phyloP scores from a whole-genome alignment of 2,888 invertebrate genomes.

The Acrocera orbiculus region DNA sequence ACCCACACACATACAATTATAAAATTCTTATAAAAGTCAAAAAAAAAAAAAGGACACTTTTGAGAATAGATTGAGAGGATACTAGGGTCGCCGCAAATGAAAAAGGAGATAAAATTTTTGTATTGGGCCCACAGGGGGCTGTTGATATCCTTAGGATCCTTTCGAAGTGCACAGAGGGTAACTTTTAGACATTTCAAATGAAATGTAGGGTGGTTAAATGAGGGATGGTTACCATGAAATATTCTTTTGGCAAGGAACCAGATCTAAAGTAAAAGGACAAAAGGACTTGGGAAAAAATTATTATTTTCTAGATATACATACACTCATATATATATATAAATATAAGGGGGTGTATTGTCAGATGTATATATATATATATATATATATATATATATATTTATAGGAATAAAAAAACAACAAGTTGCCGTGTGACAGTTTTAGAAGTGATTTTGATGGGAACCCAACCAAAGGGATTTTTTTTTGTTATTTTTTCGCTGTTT shows the following conservation, averaged over 20 bases:
- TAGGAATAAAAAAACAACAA: background rate
- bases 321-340: no score
- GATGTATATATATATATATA: no score
- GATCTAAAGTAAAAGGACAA: no score
- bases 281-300: no score
- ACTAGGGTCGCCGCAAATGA: background rate
- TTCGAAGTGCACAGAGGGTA: no score
- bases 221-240: background rate
- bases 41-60: conserved; percentile 2
- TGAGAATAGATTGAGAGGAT: conserved; percentile 6
- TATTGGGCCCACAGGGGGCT: conserved; percentile 6
- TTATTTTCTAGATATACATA: no score
- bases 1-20: no score
- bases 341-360: no score
- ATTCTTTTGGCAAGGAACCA: no score
- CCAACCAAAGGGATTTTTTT: no score
- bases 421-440: conserved; percentile 2
- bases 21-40: no score
- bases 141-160: conserved; percentile 11
- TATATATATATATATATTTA: background rate
- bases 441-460: background rate
- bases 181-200: background rate
- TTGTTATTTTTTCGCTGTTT: no score
- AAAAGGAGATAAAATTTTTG: conserved; percentile 2
- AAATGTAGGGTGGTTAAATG: background rate